Evolutionary conservation across 2,888 invertebrate genomes (phyloP), one percentile per base, ranked within the genome.

Genomic region (Tanytarsus gracilentus): DNA sequence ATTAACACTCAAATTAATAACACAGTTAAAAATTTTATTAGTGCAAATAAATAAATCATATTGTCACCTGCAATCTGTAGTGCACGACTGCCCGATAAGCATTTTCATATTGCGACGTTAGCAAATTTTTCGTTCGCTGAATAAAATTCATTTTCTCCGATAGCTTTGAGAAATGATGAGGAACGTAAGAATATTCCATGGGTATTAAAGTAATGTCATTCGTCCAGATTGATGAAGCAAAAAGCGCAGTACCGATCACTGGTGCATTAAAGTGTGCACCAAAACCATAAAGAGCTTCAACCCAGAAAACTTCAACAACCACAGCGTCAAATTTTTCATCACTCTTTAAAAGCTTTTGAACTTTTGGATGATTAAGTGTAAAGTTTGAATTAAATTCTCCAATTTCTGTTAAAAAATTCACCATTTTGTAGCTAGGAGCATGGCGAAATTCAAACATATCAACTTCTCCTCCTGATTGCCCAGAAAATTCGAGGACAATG

Each of bases 211-310:
- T 53, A 11, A 61, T 14, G 14, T 56, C 56, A 29, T 49, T 62
- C 30, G 59, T 52, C 58, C 58, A 62, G 14, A 52, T 51, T 6
- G 40, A 30, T 4, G 62, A 21, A n/a, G 58, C 56, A 21, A 36
- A 48, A 23, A 53, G 30, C 3, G 60, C 48, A 14, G 18, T n/a
- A 33, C 18, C 62, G 14, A 66, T 64, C 50, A 66, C 61, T 7
- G 67, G 66, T 4, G 64, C 65, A 29, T 65, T 61, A 50, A 65
- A 63, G 52, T 66, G 65, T 48, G 65, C 63, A 3, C 65, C 63
- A 4, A 67, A 8, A 36, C 36, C 36, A 36, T 36, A 36, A 1
- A 36, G 36, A 14, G 36, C 14, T 16, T 36, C 36, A 7, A 16
- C 16, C 16, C 16, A 16, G 16, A 36, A 36, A 36, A 36, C 14